These are phyloP conservation scores for Phylloscopus trochiloides DNA, from an alignment of 2,113 vertebrate genomes.

Conservation along the genomic window DNA sequence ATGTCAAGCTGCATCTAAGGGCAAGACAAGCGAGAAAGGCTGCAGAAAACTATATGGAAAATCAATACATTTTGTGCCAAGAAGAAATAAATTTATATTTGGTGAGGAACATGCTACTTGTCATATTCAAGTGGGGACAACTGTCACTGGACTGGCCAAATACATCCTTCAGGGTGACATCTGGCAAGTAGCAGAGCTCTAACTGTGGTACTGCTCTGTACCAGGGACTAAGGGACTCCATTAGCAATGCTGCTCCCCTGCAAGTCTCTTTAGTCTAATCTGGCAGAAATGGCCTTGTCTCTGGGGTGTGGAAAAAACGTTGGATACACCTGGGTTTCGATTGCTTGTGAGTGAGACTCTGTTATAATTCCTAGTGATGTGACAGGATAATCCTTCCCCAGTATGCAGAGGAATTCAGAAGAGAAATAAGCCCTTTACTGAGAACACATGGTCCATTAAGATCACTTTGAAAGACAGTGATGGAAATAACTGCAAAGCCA, in stretches of 20 bases:
- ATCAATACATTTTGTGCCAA: not conserved
- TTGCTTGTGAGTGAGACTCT: not conserved
- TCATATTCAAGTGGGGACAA: not conserved
- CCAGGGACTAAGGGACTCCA: too few species aligned
- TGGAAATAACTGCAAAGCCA: conserved; percentile 10
- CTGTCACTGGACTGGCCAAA: not conserved
- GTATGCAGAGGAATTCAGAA: not conserved
- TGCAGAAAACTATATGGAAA: not conserved
- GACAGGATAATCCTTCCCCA: not conserved
- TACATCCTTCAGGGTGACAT: not conserved
- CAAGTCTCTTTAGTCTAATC: not conserved
- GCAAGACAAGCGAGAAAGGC: not conserved
- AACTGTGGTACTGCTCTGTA: not conserved
- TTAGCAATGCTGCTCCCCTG: fast-evolving
- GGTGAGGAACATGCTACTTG: not conserved
- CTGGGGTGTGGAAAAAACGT: not conserved
- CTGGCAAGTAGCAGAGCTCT: not conserved
- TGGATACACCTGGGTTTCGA: not conserved
- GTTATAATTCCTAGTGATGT: not conserved
- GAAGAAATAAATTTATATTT: not conserved
- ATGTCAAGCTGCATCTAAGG: not conserved
- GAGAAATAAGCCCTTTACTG: not conserved
- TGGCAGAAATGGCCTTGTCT: not conserved
- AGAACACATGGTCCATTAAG: not conserved
- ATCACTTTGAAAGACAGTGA: not conserved